Base-by-base conservation (phyloP, 1,140 invertebrate genomes). In the Saccostrea echinata region DNA sequence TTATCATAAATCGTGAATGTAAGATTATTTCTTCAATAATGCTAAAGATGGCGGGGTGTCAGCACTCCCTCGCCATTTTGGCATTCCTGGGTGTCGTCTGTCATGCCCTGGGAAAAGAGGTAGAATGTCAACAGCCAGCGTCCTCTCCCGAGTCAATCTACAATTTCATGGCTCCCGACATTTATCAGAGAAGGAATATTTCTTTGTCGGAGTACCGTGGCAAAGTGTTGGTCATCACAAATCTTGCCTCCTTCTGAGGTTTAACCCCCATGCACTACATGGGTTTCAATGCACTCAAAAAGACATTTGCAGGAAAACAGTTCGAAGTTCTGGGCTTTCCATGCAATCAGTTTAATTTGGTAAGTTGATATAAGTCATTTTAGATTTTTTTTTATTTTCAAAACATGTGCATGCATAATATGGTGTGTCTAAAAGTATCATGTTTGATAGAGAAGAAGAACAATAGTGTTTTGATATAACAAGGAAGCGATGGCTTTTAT, bases 231-330 rank as follows among this genome's bases (percentile, higher is more conserved):
- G 85, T 89, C 57, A 92, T 96, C 3, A 95, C 95, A 13, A 96
- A 96, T 90, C 94, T 96, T 61, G 96, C 96, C 18, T 96, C 96
- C 83, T 96, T 95, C 91, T 95, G 95, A 94, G 92, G 91, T 24
- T 92, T 92, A 84, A 94, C 93, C 57, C 86, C 89, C 71, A n/a
- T 87, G 86, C 95, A 95, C 89, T 95, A 95, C 89, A 33, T 84
- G 27, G 93, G 94, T 51, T 92, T 95, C 91, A 95, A 95, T 93
- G 94, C 94, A 93, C 91, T 95, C 86, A 93, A 88, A 53, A 90
- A 84, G 86, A 88, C 94, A 57, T 93, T 91, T 88, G 85, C 91
- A 57, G 91, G 94, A 76, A 51, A 86, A 89, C 81, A 92, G 30
- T 94, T 96, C 35, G 92, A 93, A n/a, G 93, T 96, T 52, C 91